Evolutionary conservation across 2,113 vertebrate species (phyloP).

Genomic region (Spilogale gracilis): DNA sequence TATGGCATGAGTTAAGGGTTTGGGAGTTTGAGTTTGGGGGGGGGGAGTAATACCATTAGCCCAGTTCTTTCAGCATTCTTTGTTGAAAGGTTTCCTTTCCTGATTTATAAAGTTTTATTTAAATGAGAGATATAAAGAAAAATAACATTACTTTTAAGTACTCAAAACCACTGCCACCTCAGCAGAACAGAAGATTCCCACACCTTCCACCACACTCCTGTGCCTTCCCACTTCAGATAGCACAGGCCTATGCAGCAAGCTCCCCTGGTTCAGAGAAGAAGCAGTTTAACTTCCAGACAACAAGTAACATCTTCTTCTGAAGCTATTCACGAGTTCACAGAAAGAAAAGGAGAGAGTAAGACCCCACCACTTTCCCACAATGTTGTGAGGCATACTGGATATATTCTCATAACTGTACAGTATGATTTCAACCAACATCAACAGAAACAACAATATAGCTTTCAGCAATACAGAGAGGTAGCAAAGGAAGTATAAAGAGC

Average conservation of each 20-base stretch:
- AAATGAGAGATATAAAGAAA: slow-evolving; percentile 31
- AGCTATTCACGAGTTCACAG: neutral
- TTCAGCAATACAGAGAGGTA: neutral
- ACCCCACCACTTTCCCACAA: neutral
- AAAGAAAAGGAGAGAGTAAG: neutral
- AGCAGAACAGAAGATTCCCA: slow-evolving; percentile 12
- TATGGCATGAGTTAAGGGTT: neutral
- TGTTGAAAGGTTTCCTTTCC: neutral
- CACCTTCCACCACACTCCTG: neutral
- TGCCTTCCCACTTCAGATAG: neutral
- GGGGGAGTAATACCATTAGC: neutral
- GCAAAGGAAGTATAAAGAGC: neutral
- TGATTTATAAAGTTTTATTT: slow-evolving; percentile 4
- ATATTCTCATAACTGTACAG: neutral
- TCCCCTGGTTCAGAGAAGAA: neutral
- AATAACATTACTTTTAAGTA: neutral
- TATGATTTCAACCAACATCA: neutral
- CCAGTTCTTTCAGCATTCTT: neutral
- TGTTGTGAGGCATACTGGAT: neutral
- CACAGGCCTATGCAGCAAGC: neutral
- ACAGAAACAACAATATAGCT: neutral
- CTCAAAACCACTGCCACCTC: slow-evolving; percentile 29
- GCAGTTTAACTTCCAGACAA: neutral
- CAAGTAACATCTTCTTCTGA: neutral
- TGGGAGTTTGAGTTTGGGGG: too few species aligned